Conservation (phyloP, 2,113 vertebrate genomes). For the Cromileptes altivelis region DNA sequence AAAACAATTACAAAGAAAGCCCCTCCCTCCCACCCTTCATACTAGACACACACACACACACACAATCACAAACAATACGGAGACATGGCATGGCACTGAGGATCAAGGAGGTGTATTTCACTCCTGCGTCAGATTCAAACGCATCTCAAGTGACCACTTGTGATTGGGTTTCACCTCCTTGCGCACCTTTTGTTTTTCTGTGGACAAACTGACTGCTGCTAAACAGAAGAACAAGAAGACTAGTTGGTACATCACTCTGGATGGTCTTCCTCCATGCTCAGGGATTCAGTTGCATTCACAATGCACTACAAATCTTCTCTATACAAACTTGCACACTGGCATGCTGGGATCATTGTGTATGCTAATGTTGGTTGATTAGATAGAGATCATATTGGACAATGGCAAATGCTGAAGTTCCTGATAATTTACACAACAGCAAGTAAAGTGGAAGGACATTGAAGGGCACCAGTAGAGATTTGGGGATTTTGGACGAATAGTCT, state of each 20-base stretch:
- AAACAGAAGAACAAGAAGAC: neutral
- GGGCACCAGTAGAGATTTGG: neutral
- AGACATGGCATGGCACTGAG: too few species aligned
- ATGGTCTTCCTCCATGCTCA: neutral
- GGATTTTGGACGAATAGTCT: neutral
- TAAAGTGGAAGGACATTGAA: neutral
- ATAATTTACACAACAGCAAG: neutral
- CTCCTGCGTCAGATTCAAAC: neutral
- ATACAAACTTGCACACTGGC: too few species aligned
- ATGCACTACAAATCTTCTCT: neutral
- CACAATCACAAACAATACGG: too few species aligned
- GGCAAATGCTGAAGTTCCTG: neutral
- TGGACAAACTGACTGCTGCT: constrained; percentile 2
- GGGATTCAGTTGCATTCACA: neutral
- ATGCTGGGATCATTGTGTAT: neutral
- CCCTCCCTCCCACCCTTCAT: too few species aligned
- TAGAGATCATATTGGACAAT: neutral
- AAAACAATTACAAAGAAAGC: too few species aligned
- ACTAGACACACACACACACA: too few species aligned
- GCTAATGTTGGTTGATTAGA: neutral
- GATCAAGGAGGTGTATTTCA: constrained; percentile 10
- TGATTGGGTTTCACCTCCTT: constrained; percentile 37
- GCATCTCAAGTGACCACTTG: constrained; percentile 48
- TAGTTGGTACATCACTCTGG: neutral
- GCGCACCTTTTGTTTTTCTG: constrained; percentile 5